phyloP scores from a whole-genome alignment of 2,113 vertebrate species.

The Dicerorhinus sumatrensis region DNA sequence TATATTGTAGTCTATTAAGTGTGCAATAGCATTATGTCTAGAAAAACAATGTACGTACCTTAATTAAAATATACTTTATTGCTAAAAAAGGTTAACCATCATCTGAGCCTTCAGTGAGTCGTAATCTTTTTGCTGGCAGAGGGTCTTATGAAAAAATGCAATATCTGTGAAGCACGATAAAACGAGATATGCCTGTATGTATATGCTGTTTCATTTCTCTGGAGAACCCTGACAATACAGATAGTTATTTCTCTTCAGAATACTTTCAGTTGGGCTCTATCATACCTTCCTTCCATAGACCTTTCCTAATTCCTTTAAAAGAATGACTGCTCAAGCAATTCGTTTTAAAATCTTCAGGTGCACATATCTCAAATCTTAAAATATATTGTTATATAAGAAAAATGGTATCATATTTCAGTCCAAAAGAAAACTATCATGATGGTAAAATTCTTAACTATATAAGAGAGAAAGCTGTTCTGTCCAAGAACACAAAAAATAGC shows the following conservation, averaged over 20 bases:
- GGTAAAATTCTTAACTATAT: neutral
- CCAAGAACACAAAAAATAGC: neutral
- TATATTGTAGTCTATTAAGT: too few species aligned
- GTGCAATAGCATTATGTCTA: too few species aligned
- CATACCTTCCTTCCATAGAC: neutral
- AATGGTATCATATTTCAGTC: neutral
- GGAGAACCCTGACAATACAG: neutral
- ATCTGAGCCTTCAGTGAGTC: too few species aligned
- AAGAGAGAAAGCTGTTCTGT: neutral
- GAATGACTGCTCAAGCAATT: neutral
- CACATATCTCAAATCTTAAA: neutral
- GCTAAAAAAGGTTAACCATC: too few species aligned
- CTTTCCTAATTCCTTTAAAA: neutral
- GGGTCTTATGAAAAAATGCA: too few species aligned
- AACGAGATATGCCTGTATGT: too few species aligned
- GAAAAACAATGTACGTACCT: too few species aligned
- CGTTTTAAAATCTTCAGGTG: neutral
- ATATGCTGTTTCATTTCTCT: neutral
- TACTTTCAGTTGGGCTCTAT: neutral
- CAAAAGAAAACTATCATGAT: neutral
- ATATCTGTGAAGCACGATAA: too few species aligned
- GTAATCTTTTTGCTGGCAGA: too few species aligned
- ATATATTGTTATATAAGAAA: neutral
- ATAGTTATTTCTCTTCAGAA: neutral
- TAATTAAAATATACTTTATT: too few species aligned